Evolutionary conservation across 2,797 vertebrate species (phyloP).

Genomic region (Sphenodon punctatus): DNA sequence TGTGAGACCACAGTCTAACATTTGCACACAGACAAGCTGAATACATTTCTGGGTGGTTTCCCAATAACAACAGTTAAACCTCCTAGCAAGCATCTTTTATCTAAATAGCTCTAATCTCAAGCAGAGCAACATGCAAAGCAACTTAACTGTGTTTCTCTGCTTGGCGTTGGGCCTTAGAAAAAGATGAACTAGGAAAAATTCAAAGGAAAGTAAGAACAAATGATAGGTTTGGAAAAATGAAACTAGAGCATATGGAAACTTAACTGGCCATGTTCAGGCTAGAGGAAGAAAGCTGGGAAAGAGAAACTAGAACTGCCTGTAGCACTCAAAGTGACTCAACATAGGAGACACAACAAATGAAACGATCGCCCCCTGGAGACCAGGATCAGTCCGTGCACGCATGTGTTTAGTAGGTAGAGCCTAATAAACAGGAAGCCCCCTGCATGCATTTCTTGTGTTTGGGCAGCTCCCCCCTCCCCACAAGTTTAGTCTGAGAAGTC

Average conservation of each 20-base stretch:
- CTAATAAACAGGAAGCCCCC: no score
- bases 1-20: no score
- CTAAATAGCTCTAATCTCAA: not conserved
- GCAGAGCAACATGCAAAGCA: not conserved
- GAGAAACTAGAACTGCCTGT: slow-evolving; percentile 27
- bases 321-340: slow-evolving; percentile 8
- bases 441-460: no score
- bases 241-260: not conserved
- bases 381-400: no score
- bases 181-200: not conserved
- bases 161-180: not conserved
- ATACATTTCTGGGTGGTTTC: no score
- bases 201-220: not conserved
- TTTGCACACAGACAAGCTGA: no score
- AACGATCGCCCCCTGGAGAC: no score
- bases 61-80: no score
- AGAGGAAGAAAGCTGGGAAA: not conserved
- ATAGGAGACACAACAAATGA: not conserved
- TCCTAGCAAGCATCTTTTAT: not conserved
- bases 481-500: no score
- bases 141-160: not conserved
- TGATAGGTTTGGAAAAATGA: not conserved
- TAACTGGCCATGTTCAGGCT: not conserved
- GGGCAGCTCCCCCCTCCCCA: no score
- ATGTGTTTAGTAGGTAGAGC: no score